Evolutionary conservation across 1,140 invertebrate species (phyloP).

Genomic region (Asbolus verrucosus): DNA sequence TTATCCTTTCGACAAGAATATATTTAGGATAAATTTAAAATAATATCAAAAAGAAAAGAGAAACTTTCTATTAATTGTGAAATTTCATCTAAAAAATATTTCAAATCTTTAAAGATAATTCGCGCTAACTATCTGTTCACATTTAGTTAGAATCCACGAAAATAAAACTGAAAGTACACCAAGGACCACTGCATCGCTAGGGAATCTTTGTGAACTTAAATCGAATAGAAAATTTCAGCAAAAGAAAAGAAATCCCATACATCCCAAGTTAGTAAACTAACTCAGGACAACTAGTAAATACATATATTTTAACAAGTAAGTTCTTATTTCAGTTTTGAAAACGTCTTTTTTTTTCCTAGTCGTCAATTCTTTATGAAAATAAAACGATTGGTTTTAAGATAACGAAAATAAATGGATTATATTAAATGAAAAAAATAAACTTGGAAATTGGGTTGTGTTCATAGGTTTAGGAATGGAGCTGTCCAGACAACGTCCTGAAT

Average conservation of each 20-base stretch:
- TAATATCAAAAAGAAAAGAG: too few species aligned
- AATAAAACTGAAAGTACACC: background rate
- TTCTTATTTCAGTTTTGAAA: constrained; percentile 4
- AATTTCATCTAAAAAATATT: too few species aligned
- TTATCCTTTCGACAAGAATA: too few species aligned
- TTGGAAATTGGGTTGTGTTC: background rate
- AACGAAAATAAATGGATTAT: background rate
- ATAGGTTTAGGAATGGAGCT: background rate
- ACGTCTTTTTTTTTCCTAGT: background rate
- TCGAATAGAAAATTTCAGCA: background rate
- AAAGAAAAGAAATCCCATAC: constrained; percentile 1
- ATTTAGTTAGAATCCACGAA: background rate
- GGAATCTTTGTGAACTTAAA: constrained; percentile 6
- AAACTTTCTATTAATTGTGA: background rate
- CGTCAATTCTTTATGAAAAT: background rate
- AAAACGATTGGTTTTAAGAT: background rate
- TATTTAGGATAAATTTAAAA: too few species aligned
- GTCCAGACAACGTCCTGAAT: background rate
- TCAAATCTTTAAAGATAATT: too few species aligned
- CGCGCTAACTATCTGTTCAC: too few species aligned
- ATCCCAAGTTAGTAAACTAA: too few species aligned
- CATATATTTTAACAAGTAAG: constrained; percentile 4
- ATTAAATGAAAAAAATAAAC: constrained; percentile 8
- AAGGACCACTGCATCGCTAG: background rate
- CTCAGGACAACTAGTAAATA: too few species aligned